These are phyloP conservation scores for Nephrotoma guestfalica DNA, from an alignment of 2,888 invertebrate genomes.

Conservation along the genomic window DNA sequence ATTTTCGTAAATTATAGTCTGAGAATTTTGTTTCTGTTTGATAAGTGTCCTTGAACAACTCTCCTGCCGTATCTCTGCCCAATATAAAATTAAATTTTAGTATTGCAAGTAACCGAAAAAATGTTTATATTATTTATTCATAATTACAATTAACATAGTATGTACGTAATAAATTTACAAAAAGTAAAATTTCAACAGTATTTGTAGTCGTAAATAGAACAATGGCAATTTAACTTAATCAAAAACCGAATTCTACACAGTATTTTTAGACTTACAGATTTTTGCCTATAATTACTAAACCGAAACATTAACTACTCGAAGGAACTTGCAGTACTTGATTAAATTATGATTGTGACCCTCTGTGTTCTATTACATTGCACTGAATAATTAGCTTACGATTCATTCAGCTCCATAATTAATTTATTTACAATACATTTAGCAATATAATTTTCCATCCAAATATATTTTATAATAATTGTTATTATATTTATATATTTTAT, in stretches of 20 bases:
- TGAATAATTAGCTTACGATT: not conserved
- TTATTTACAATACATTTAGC: not conserved
- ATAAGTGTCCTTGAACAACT: too few relatives aligned
- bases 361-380: not conserved
- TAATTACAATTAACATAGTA: not conserved
- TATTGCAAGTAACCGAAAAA: not conserved
- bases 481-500: not conserved
- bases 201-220: not conserved
- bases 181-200: not conserved
- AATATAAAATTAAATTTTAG: not conserved
- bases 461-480: not conserved
- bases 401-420: not conserved
- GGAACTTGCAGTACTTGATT: not conserved
- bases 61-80: too few relatives aligned
- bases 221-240: not conserved
- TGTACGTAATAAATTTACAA: not conserved
- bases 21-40: too few relatives aligned
- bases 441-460: not conserved
- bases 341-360: not conserved
- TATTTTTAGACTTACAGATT: not conserved
- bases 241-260: not conserved
- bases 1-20: too few relatives aligned
- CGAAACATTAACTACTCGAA: not conserved
- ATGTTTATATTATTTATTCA: not conserved
- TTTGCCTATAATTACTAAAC: not conserved